A percentile compares a stretch with the other conserved stretches of the same genome.
Evolutionary conservation across 2,113 vertebrate genomes (phyloP).

Genomic region (Callocephalon fimbriatum): DNA sequence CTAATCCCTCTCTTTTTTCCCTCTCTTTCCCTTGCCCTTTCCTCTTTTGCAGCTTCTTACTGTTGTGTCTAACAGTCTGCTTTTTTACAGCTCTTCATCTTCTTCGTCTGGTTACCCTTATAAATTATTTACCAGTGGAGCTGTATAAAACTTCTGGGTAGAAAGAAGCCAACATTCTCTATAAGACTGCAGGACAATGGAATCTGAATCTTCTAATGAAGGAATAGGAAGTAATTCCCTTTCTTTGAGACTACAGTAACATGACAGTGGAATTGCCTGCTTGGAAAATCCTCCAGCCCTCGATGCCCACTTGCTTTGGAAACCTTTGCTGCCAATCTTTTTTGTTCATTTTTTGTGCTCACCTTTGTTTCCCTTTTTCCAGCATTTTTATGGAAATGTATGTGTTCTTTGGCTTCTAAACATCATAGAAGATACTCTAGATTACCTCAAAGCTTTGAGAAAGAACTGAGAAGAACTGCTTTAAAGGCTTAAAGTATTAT

Average conservation of each 20-base stretch:
- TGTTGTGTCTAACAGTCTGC: neutral
- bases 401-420: neutral
- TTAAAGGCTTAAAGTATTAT: neutral
- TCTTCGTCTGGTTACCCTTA: neutral
- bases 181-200: neutral
- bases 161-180: neutral
- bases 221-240: neutral
- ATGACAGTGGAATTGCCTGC: neutral
- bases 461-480: neutral
- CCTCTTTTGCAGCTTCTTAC: neutral
- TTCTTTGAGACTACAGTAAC: neutral
- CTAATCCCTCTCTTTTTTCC: fast-evolving
- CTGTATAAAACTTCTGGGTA: neutral
- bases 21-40: neutral
- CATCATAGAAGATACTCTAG: neutral
- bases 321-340: neutral
- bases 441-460: neutral
- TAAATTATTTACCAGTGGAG: neutral
- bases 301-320: neutral
- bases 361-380: neutral
- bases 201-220: neutral
- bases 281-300: neutral
- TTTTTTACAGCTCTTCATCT: neutral
- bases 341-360: neutral
- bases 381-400: neutral